Conservation (phyloP, 2,888 invertebrate genomes). For the Gymnoscelis rufifasciata region DNA sequence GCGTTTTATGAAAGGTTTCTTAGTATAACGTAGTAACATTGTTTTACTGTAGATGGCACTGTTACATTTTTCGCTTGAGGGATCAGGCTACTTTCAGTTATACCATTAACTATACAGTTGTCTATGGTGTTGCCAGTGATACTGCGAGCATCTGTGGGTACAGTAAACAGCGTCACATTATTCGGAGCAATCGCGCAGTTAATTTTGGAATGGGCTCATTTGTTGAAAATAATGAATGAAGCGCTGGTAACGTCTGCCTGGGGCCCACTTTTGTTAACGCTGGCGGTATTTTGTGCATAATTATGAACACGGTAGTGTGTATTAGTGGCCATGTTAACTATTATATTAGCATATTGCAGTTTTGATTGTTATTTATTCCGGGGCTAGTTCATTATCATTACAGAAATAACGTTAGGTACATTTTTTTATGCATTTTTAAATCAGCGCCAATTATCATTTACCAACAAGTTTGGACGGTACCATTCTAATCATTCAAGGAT, state of each 20-base stretch:
- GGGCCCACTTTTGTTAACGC: slow-evolving; percentile 49
- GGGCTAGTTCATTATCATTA: too few species aligned
- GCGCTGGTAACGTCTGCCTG: slow-evolving; percentile 40
- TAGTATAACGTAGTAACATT: slow-evolving; percentile 30
- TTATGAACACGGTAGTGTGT: slow-evolving; percentile 34
- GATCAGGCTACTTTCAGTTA: too few species aligned
- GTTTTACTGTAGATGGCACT: slow-evolving; percentile 49
- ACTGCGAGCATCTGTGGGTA: too few species aligned
- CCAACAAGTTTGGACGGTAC: too few species aligned
- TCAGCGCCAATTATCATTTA: too few species aligned
- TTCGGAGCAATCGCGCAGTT: slow-evolving; percentile 70
- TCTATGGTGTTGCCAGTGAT: too few species aligned
- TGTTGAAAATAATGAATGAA: slow-evolving; percentile 63
- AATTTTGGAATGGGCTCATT: slow-evolving; percentile 70
- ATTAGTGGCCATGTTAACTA: slow-evolving; percentile 40
- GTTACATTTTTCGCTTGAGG: not conserved
- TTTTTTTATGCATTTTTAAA: too few species aligned
- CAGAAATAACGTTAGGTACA: too few species aligned
- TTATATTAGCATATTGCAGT: slow-evolving; percentile 31
- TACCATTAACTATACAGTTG: too few species aligned
- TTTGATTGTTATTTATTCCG: slow-evolving; percentile 41
- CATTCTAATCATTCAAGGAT: too few species aligned
- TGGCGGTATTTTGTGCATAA: slow-evolving; percentile 36
- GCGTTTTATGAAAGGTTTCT: not conserved
- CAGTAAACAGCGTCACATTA: slow-evolving; percentile 52